Conservation (phyloP, 2,113 vertebrate genomes). For the Lathamus discolor region DNA sequence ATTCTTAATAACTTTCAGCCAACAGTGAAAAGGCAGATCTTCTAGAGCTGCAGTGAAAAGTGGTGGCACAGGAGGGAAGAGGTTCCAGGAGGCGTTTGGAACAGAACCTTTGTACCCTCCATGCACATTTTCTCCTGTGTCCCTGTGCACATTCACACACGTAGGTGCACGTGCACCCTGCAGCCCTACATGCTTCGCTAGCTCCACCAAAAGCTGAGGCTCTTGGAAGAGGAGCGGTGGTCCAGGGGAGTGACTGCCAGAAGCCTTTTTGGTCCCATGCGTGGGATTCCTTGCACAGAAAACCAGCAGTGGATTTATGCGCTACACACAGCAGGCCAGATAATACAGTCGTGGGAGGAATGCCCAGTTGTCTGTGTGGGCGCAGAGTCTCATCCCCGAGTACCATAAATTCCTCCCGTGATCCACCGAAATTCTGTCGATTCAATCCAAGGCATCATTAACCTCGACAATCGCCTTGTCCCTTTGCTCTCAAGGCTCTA, state of each 20-base stretch:
- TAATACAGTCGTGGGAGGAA: background rate
- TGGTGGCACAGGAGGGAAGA: background rate
- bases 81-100: background rate
- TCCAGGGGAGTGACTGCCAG: background rate
- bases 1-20: background rate
- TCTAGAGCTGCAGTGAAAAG: background rate
- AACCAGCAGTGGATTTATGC: background rate
- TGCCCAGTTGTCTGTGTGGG: conserved; percentile 22
- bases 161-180: accelerated
- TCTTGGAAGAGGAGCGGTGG: background rate
- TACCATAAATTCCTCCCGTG: conserved; percentile 36
- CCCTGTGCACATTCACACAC: accelerated
- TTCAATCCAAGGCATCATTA: background rate
- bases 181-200: accelerated
- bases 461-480: background rate
- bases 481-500: background rate
- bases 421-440: background rate
- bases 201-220: background rate
- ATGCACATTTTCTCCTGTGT: accelerated
- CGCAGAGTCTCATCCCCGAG: background rate
- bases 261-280: background rate
- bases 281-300: background rate
- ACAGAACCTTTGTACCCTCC: background rate
- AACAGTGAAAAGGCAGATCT: background rate
- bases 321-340: background rate